These are phyloP conservation scores for Heterohyrax brucei DNA, from an alignment of 2,797 vertebrate species.

Conservation along the genomic window DNA sequence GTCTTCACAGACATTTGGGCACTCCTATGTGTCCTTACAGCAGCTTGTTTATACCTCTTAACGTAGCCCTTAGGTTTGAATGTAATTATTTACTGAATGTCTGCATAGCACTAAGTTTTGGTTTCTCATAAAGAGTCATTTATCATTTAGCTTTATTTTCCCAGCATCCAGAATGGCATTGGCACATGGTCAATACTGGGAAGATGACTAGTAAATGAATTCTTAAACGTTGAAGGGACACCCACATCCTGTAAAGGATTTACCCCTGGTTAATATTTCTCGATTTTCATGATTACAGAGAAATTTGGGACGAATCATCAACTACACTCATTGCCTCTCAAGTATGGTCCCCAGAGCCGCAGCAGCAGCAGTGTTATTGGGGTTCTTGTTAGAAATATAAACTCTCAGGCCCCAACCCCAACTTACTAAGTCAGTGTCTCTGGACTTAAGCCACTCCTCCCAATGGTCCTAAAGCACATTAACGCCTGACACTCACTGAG, in stretches of 20 bases:
- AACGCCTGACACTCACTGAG: not conserved
- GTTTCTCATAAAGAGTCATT: not conserved
- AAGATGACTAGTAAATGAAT: not conserved
- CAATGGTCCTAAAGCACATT: not conserved
- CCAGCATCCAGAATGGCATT: not conserved
- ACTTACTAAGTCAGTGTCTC: not conserved
- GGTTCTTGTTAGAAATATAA: not conserved
- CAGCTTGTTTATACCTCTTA: not conserved
- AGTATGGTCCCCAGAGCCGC: no score
- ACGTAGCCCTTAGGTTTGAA: not conserved
- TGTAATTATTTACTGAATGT: slow-evolving; percentile 61
- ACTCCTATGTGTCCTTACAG: not conserved
- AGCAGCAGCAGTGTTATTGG: not conserved
- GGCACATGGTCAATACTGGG: not conserved
- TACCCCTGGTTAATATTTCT: not conserved
- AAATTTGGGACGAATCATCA: not conserved
- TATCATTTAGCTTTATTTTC: slow-evolving; percentile 40
- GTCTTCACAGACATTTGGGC: not conserved
- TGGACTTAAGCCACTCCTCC: not conserved
- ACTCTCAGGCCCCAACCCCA: not conserved
- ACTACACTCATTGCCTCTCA: not conserved
- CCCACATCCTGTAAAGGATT: not conserved
- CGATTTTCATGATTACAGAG: not conserved
- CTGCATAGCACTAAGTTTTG: slow-evolving; percentile 3
- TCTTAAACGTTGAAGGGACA: not conserved